Base-by-base conservation (phyloP, 2,797 vertebrate genomes). In the Scolopax rusticola region DNA sequence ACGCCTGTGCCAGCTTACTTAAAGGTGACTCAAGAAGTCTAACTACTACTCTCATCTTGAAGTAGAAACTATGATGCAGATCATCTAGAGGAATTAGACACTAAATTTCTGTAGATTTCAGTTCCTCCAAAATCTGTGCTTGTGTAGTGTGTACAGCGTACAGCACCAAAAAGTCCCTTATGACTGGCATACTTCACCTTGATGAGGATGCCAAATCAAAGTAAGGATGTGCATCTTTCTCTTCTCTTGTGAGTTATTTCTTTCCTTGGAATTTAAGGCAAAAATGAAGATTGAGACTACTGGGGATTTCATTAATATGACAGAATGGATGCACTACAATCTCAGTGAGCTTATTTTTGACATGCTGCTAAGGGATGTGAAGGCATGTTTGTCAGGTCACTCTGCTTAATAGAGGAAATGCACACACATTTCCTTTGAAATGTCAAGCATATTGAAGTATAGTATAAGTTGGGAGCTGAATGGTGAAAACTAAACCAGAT, bases 221-320 rank as follows among this genome's bases (percentile, higher is more conserved):
- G 40, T 20, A 61, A 61, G 27, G 5, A 16, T 40, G 2, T 20
- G 4, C 4, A 2, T 30, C 15, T 47, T 80, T 47, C 9, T 61
- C 20, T 73, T 97, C 57, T 67, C 25, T 85, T 87, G 50, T 54
- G 65, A 71, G 73, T 63, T 77, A 92, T 83, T 76, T 69, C 77
- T 71, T 92, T 93, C 23, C 54, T 86, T 68, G 59, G 63, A 95
- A 76, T 80, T 68, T 56, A 87, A 64, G 20, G 18, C 45, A 78
- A 89, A 94, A n/a, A 81, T 57, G 36, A 96, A 92, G 57, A 59
- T 36, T 60, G 36, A 89, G 20, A 70, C 73, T 96, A 84, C 68
- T 67, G 69, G 54, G 27, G 36, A 92, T 96, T 95, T 95, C 47
- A 94, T 95, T 95, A 89, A 68, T 85, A 77, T 83, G 90, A 93